Conservation (phyloP, 2,113 vertebrate species). For the Coptodon bakossiorum region DNA sequence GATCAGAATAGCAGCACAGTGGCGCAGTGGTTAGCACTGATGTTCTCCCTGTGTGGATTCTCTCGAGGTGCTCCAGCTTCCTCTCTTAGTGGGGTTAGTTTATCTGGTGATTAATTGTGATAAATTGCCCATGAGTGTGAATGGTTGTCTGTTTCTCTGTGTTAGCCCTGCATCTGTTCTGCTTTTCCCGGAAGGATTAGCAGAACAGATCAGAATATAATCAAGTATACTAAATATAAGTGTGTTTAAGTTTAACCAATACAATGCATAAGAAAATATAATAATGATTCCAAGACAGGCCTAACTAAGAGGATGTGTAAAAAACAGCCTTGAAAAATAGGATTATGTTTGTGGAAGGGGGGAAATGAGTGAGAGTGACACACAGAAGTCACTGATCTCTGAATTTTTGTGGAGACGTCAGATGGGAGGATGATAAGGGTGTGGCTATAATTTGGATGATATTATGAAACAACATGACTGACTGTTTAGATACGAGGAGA, state of each 20-base stretch:
- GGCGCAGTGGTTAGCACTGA: neutral
- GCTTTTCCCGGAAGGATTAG: accelerated
- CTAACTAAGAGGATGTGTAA: neutral
- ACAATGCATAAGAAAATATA: accelerated
- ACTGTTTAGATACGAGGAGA: neutral
- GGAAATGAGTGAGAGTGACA: neutral
- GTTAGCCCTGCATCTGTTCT: neutral
- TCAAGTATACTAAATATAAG: neutral
- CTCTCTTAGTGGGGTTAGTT: neutral
- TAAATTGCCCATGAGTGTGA: neutral
- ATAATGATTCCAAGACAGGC: neutral
- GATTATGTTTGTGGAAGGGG: neutral
- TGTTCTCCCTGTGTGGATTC: neutral
- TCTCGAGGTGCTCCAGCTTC: neutral
- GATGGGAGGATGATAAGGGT: neutral
- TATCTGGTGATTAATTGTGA: neutral
- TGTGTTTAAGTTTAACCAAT: neutral
- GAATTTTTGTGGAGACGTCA: neutral
- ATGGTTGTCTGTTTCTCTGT: neutral
- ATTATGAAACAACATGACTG: neutral
- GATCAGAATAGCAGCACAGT: neutral
- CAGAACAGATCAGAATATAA: neutral
- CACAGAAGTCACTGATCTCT: neutral
- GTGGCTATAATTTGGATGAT: neutral
- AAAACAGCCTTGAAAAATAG: neutral